Evolutionary conservation across 2,113 vertebrate species (phyloP).

Genomic region (Catagonus wagneri): DNA sequence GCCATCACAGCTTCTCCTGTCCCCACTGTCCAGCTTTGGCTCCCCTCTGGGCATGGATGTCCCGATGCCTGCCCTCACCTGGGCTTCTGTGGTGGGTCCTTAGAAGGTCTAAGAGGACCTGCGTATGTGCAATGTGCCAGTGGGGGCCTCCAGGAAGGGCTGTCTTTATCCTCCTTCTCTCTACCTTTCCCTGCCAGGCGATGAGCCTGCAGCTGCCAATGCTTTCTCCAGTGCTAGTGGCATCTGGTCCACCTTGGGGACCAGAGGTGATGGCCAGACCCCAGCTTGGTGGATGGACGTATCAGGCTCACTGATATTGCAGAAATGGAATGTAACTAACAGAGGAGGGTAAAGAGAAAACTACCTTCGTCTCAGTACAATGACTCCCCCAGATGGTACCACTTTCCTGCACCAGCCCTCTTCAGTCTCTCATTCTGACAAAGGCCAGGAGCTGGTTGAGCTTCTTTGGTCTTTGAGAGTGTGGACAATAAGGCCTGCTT

Average conservation of each 20-base stretch:
- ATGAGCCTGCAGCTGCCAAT: too few relatives aligned
- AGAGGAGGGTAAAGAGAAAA: not conserved
- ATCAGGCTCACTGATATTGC: not conserved
- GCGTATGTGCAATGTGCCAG: not conserved
- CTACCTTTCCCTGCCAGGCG: accelerated
- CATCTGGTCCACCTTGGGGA: not conserved
- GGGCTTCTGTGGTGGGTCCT: not conserved
- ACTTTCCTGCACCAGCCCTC: not conserved
- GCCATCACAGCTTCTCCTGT: not conserved
- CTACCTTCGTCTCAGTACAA: not conserved
- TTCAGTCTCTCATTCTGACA: not conserved
- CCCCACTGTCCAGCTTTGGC: not conserved
- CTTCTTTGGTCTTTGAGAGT: not conserved
- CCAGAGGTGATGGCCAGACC: not conserved
- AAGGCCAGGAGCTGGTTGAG: not conserved
- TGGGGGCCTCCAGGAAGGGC: not conserved
- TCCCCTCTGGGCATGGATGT: not conserved
- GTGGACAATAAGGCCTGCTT: not conserved
- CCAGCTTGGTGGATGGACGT: not conserved
- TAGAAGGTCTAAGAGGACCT: not conserved
- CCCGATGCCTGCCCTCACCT: not conserved
- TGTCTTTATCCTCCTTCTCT: not conserved
- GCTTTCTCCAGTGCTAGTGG: not conserved
- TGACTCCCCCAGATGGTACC: not conserved
- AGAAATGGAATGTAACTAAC: not conserved